These are phyloP conservation scores for Villa cingulata DNA, from an alignment of 2,888 invertebrate species.

Conservation along the genomic window DNA sequence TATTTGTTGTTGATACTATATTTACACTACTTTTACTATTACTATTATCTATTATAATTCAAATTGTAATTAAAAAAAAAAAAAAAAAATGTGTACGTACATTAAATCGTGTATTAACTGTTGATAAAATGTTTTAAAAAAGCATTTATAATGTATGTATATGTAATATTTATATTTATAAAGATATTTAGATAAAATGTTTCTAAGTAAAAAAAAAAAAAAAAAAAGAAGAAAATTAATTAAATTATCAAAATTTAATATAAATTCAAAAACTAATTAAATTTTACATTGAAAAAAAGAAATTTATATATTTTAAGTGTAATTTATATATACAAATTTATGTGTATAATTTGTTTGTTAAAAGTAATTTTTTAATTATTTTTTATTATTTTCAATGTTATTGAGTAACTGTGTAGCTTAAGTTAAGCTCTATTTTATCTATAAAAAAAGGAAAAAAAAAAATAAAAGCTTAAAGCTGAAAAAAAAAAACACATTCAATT, in stretches of 20 bases:
- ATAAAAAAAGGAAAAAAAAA: conserved; percentile 1
- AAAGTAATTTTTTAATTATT: conserved; percentile 3
- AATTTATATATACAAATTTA: no score
- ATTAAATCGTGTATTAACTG: no score
- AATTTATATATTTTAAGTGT: not conserved
- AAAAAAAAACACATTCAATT: no score
- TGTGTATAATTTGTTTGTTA: no score
- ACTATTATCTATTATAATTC: no score
- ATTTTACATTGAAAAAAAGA: no score
- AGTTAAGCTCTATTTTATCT: conserved; percentile 12
- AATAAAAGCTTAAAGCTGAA: not conserved
- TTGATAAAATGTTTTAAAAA: conserved; percentile 4
- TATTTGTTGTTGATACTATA: no score
- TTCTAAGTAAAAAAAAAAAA: not conserved
- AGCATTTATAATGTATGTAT: conserved; percentile 3
- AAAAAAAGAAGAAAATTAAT: conserved; percentile 1
- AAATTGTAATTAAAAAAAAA: no score
- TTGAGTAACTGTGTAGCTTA: conserved; percentile 13
- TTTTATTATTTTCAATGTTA: conserved; percentile 10
- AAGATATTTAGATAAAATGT: not conserved
- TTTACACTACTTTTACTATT: not conserved
- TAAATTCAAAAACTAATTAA: not conserved
- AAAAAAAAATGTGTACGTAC: no score
- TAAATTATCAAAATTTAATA: conserved; percentile 7
- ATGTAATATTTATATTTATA: not conserved